These are phyloP conservation scores for Micrasema minimum DNA, from an alignment of 1,140 invertebrate species.

Conservation along the genomic window DNA sequence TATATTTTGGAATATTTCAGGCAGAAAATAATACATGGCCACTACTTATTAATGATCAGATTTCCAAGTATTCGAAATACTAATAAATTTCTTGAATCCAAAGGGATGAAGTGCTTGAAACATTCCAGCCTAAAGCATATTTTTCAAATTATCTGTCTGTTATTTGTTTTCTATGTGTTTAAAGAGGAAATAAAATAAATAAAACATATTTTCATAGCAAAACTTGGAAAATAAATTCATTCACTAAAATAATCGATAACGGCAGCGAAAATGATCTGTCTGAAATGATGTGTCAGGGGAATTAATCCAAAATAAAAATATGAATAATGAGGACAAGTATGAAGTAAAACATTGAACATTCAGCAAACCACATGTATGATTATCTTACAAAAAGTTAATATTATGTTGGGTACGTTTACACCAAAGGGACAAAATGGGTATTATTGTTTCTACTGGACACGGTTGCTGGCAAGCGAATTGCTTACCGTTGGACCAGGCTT, in stretches of 20 bases:
- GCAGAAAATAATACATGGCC: conserved; percentile 31
- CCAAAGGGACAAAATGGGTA: conserved; percentile 36
- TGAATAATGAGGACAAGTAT: conserved; percentile 28
- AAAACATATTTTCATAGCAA: conserved; percentile 21
- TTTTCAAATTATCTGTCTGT: conserved; percentile 22
- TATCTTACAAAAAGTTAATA: conserved; percentile 46
- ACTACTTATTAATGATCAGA: conserved; percentile 19
- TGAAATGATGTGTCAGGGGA: conserved; percentile 18
- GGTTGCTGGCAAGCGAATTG: conserved; percentile 55
- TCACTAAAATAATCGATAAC: conserved; percentile 24
- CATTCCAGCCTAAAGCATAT: conserved; percentile 35
- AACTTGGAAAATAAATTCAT: conserved; percentile 30
- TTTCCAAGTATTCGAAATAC: conserved; percentile 2
- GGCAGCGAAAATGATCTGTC: conserved; percentile 1
- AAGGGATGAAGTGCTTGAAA: conserved; percentile 24
- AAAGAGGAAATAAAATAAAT: background rate
- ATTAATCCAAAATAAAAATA: conserved; percentile 19
- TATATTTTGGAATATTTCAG: conserved; percentile 22
- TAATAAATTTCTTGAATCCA: conserved; percentile 4
- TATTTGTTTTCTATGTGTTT: conserved; percentile 32
- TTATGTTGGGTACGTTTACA: conserved; percentile 30
- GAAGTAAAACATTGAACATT: conserved; percentile 44
- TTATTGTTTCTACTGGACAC: conserved; percentile 55
- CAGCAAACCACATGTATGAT: conserved; percentile 50
- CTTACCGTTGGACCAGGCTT: conserved; percentile 84